Evolutionary conservation across 2,113 vertebrate genomes (phyloP).

Genomic region (Naja naja): DNA sequence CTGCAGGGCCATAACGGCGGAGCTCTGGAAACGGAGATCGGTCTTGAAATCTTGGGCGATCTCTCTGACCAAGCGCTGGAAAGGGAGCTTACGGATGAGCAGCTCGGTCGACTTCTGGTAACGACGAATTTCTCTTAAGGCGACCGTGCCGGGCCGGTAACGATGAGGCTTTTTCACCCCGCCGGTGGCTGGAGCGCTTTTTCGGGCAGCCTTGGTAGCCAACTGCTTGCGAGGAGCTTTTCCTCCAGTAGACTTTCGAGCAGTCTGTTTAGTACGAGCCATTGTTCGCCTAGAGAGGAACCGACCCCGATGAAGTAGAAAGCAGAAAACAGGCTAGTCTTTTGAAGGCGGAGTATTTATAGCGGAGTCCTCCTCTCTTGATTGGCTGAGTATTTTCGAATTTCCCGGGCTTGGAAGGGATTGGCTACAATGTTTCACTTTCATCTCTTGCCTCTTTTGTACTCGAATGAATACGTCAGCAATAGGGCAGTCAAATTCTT

Average conservation of each 20-base stretch:
- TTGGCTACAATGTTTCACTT: neutral
- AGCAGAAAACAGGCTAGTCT: rapidly evolving
- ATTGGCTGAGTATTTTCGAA: slow-evolving; percentile 49
- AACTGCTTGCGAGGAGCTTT: slow-evolving; percentile 88
- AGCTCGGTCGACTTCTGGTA: slow-evolving; percentile 66
- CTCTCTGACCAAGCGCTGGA: slow-evolving; percentile 56
- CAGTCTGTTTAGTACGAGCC: slow-evolving; percentile 85
- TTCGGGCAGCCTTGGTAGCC: slow-evolving; percentile 82
- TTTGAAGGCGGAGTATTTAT: slow-evolving; percentile 47
- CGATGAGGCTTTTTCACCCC: slow-evolving; percentile 81
- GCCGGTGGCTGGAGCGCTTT: slow-evolving; percentile 82
- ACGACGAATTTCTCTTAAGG: slow-evolving; percentile 68
- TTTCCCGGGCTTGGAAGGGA: slow-evolving; percentile 45
- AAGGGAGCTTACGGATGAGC: neutral
- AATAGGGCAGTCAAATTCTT: neutral
- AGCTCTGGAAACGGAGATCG: slow-evolving; percentile 61
- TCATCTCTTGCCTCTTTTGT: neutral
- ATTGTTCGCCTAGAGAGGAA: slow-evolving; percentile 1
- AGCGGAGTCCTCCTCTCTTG: rapidly evolving
- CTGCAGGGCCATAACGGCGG: slow-evolving; percentile 64
- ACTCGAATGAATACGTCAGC: neutral
- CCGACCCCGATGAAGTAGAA: rapidly evolving
- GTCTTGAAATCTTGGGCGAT: slow-evolving; percentile 70
- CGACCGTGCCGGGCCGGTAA: rapidly evolving
- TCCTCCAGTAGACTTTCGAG: slow-evolving; percentile 85